Percentiles rank a stretch among this genome's conserved stretches.
Conservation (phyloP, 2,113 vertebrate species). For the Pardalotus punctatus region DNA sequence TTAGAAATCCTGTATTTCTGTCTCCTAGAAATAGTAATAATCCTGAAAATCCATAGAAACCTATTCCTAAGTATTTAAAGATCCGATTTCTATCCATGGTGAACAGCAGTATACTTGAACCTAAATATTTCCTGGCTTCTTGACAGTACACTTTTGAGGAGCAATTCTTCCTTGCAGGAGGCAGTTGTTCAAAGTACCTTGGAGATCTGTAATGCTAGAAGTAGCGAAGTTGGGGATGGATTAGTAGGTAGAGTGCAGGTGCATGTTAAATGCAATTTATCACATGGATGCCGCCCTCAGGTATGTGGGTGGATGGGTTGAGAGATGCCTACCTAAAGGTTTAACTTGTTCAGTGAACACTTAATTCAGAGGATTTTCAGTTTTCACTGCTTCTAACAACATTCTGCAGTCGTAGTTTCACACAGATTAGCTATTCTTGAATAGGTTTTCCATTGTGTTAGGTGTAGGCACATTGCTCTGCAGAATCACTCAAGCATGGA, state of each 20-base stretch:
- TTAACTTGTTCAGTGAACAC: conserved; percentile 28
- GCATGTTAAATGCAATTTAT: conserved; percentile 40
- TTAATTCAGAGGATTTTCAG: conserved; percentile 22
- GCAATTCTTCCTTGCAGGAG: background rate
- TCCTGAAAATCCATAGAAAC: background rate
- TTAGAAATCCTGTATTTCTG: background rate
- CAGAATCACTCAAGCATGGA: background rate
- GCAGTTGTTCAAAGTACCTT: background rate
- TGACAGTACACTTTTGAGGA: background rate
- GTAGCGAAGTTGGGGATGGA: conserved; percentile 9
- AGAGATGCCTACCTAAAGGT: conserved; percentile 9
- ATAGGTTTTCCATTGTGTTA: conserved; percentile 6
- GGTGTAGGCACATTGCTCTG: background rate
- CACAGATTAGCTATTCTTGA: conserved; percentile 12
- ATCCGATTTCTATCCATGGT: background rate
- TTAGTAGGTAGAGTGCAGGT: conserved; percentile 29
- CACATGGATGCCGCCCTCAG: background rate
- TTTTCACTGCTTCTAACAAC: background rate
- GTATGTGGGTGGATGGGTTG: background rate
- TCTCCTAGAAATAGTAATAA: background rate
- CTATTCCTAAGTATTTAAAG: background rate
- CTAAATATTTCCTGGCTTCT: background rate
- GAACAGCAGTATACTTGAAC: background rate
- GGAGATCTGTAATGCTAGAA: background rate
- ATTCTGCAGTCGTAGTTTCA: background rate